Percentiles rank a stretch among this genome's conserved stretches.
Evolutionary conservation across 2,888 invertebrate genomes (phyloP).

Genomic region (Microchrysa polita): DNA sequence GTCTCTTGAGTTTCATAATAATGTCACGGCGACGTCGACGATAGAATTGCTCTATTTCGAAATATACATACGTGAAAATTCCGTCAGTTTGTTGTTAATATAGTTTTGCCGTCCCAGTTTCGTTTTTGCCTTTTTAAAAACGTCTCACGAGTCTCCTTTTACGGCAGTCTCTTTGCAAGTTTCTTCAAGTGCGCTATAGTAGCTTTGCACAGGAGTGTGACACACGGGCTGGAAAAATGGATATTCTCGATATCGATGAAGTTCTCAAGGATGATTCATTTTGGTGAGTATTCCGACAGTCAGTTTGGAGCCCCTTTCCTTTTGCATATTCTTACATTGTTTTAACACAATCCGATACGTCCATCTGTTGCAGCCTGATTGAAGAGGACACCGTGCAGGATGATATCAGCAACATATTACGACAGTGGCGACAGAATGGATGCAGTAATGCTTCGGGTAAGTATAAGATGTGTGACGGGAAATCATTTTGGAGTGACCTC

Average conservation of each 20-base stretch:
- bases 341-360: not conserved
- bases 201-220: not conserved
- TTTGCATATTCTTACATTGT: not conserved
- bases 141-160: not conserved
- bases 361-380: conserved; percentile 57
- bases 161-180: not conserved
- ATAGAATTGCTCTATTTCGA: conserved; percentile 3
- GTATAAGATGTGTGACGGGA: conserved; percentile 20
- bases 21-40: conserved; percentile 30
- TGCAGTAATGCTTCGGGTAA: conserved; percentile 8
- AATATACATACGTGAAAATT: conserved; percentile 7
- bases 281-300: conserved; percentile 57
- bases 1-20: conserved; percentile 32
- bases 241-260: conserved; percentile 63
- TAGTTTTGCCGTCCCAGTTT: not conserved
- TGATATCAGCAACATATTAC: conserved; percentile 63
- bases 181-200: too few species aligned
- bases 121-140: too few species aligned
- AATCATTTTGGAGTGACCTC: not conserved
- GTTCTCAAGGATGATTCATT: conserved; percentile 64
- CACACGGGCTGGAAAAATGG: conserved; percentile 55
- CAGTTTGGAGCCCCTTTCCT: not conserved
- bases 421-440: conserved; percentile 58
- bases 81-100: not conserved
- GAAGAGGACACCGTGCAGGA: conserved; percentile 62